Evolutionary conservation across 2,888 invertebrate genomes (phyloP), one percentile per base, ranked within the genome.

Genomic region (Parnassius glacialis): DNA sequence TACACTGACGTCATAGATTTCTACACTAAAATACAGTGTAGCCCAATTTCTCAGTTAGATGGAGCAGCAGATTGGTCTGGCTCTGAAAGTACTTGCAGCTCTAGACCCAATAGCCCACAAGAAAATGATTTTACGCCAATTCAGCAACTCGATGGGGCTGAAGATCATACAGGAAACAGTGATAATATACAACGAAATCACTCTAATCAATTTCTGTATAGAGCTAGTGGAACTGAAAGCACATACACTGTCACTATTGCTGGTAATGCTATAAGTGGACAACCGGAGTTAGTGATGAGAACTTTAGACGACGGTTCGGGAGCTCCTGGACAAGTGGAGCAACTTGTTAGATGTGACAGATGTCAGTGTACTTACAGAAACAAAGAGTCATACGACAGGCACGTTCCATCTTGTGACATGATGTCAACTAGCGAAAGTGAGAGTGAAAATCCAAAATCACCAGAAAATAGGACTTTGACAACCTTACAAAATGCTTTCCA

Each of bases 281-380:
- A 87, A 68, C 87, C 86, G 63, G 92, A 87, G 76, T 76, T 84
- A 64, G 87, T 87, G 1, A 91, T 91, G 89, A 77, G 90, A 61
- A 85, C 90, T 7, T 73, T 90, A 64, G 91, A 90, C 61, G 91
- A 92, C 58, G 79, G 77, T 42, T 76, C 84, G 42, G 77, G 76
- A 1, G 76, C 80, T 52, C 75, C 89, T 47, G 92, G 92, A 54
- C 90, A 92, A 59, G 91, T 92, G 50, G 95, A 95, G 71, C 94
- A 95, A 71, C 95, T 96, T 9, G 97, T 97, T 1, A 95, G 96
- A 73, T 98, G 98, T 83, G 94, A 95, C 70, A 94, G 96, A 67
- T 98, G 98, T 78, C 96, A 96, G 73, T 95, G 97, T 75, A 96
- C 96, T 2, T 97, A 97, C 75, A 92, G 97, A 73, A 96, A 96